Evolutionary conservation across 2,113 vertebrate genomes (phyloP).

Genomic region (Eclectus roratus): DNA sequence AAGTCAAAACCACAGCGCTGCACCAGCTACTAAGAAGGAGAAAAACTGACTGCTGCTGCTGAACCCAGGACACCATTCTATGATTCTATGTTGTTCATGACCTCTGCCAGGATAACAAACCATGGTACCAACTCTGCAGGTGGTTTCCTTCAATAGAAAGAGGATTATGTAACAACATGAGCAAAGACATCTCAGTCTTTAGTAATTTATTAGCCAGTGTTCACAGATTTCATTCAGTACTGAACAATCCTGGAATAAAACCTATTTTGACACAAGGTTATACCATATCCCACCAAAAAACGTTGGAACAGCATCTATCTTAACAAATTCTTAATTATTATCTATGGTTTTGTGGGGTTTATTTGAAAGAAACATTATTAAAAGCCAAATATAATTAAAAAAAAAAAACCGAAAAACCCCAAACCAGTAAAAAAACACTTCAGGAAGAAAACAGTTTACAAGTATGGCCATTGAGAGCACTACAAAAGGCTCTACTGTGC

Average conservation of each 20-base stretch:
- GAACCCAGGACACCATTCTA: no score
- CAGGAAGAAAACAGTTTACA: constrained; percentile 6
- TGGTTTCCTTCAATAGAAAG: not conserved
- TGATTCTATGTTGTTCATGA: not conserved
- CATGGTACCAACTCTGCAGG: not conserved
- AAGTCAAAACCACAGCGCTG: no score
- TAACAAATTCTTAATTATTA: not conserved
- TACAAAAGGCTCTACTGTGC: constrained; percentile 27
- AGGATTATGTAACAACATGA: not conserved
- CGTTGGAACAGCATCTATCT: not conserved
- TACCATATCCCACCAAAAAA: not conserved
- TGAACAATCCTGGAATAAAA: not conserved
- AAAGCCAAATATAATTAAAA: not conserved
- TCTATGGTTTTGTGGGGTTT: not conserved
- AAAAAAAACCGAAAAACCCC: not conserved
- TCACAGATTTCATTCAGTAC: not conserved
- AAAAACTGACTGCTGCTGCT: no score
- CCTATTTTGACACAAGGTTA: not conserved
- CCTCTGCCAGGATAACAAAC: not conserved
- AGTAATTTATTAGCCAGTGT: not conserved
- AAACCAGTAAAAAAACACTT: not conserved
- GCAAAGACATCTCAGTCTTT: not conserved
- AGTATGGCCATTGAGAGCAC: not conserved
- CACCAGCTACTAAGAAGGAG: no score
- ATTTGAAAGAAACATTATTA: not conserved